phyloP scores from a whole-genome alignment of 2,888 invertebrate species.

The Pammene aurita region DNA sequence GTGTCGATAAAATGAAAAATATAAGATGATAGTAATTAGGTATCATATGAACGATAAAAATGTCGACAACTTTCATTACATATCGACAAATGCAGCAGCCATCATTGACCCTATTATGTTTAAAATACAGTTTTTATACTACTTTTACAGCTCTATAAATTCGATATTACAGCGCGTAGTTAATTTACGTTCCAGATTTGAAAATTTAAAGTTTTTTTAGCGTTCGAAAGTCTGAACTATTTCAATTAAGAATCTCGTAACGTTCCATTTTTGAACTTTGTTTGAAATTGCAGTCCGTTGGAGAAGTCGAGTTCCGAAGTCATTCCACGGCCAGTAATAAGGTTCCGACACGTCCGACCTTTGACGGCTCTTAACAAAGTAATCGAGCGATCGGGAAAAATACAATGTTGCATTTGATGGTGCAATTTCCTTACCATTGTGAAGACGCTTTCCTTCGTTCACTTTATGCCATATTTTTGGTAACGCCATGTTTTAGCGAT shows the following conservation, averaged over 20 bases:
- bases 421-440: constrained; percentile 32
- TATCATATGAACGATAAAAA: too few relatives aligned
- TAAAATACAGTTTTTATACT: constrained; percentile 1
- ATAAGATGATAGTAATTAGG: too few relatives aligned
- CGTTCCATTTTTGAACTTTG: constrained; percentile 71
- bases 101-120: too few relatives aligned
- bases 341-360: constrained; percentile 59
- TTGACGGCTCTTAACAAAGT: constrained; percentile 55
- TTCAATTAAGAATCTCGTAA: constrained; percentile 73
- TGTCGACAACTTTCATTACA: too few relatives aligned
- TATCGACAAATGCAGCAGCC: too few relatives aligned
- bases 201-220: constrained; percentile 38
- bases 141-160: constrained; percentile 20
- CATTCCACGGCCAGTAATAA: constrained; percentile 60
- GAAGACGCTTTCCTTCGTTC: constrained; percentile 9
- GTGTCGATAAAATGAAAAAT: too few relatives aligned
- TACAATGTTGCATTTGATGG: constrained; percentile 37
- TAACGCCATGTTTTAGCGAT: background rate
- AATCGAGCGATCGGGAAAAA: constrained; percentile 46
- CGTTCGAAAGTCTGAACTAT: constrained; percentile 63
- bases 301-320: constrained; percentile 57
- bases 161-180: constrained; percentile 23
- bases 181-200: constrained; percentile 40
- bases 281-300: constrained; percentile 65
- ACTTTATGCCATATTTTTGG: background rate